Percentiles rank a stretch among this genome's conserved stretches.
Conservation (phyloP, 2,113 vertebrate genomes). For the Etia nguti region DNA sequence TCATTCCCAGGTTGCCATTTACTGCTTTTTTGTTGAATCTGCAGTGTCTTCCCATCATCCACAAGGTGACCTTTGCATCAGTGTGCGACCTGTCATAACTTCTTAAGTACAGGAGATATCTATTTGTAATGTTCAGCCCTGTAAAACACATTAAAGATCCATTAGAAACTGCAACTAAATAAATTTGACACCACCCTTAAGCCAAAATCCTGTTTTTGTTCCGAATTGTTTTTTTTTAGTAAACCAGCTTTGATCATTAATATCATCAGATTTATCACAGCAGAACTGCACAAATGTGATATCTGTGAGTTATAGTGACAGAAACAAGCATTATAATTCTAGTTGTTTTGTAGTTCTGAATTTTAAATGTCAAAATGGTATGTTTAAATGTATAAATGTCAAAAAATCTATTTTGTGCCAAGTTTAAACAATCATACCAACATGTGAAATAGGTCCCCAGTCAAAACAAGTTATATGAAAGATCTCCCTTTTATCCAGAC, state of each 20-base stretch:
- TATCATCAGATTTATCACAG: background rate
- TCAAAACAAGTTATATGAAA: too few species aligned
- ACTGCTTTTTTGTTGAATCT: background rate
- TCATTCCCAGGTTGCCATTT: background rate
- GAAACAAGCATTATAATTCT: background rate
- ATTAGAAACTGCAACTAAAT: too few species aligned
- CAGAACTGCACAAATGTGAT: background rate
- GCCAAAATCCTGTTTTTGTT: too few species aligned
- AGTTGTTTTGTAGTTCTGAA: background rate
- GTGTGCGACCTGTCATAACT: background rate
- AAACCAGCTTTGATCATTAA: too few species aligned
- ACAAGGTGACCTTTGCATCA: background rate
- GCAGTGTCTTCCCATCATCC: fast-evolving
- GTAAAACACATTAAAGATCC: too few species aligned
- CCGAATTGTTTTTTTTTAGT: too few species aligned
- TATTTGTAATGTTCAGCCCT: background rate
- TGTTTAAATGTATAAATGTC: background rate
- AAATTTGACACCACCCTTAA: too few species aligned
- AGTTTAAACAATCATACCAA: background rate
- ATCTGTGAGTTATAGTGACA: background rate
- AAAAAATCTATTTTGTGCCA: background rate
- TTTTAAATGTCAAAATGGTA: too few species aligned
- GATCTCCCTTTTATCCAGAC: too few species aligned
- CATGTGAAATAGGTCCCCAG: background rate
- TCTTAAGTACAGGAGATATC: background rate